Evolutionary conservation across 2,797 vertebrate species (phyloP).

Genomic region (Tamandua tetradactyla): DNA sequence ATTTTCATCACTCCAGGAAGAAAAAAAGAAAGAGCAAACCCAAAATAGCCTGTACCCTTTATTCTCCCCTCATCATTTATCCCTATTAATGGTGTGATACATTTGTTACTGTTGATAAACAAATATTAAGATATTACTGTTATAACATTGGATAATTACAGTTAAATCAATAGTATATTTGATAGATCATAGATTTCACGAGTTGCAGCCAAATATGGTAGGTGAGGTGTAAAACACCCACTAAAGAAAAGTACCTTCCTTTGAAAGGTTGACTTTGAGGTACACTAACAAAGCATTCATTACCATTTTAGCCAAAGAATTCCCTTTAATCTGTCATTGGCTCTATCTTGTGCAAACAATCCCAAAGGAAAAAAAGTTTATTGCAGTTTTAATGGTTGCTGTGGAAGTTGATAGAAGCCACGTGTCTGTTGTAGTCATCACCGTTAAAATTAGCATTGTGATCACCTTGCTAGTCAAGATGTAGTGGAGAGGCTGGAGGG

Average conservation of each 20-base stretch:
- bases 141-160: neutral
- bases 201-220: neutral
- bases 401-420: neutral
- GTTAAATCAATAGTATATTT: neutral
- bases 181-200: constrained; percentile 42
- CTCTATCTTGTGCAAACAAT: neutral
- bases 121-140: too few relatives aligned
- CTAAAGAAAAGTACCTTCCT: neutral
- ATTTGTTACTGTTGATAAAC: too few relatives aligned
- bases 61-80: too few relatives aligned
- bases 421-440: neutral
- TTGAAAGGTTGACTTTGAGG: constrained; percentile 32
- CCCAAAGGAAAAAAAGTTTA: neutral
- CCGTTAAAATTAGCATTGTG: too few relatives aligned
- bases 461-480: too few relatives aligned
- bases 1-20: too few relatives aligned
- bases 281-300: neutral
- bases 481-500: too few relatives aligned
- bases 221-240: neutral
- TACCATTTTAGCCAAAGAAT: neutral
- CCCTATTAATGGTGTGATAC: too few relatives aligned
- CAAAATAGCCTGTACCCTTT: too few relatives aligned
- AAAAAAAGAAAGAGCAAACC: too few relatives aligned
- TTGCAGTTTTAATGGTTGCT: neutral
- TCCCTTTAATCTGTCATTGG: neutral